Evolutionary conservation across 2,888 invertebrate species (phyloP).

Genomic region (Prosapia bicincta): DNA sequence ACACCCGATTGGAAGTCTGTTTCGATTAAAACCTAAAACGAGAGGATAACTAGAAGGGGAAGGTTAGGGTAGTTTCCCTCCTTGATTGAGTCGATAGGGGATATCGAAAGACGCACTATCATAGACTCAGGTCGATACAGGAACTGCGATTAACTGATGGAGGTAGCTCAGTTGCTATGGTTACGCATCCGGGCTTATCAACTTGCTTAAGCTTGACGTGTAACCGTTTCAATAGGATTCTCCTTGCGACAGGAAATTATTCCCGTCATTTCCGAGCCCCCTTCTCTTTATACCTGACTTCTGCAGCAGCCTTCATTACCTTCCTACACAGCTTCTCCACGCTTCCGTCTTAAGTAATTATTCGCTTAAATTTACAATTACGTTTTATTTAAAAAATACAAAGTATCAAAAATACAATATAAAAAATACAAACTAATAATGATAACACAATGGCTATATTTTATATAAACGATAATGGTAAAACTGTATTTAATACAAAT

Average conservation of each 20-base stretch:
- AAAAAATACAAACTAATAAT: no score
- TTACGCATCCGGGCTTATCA: background rate
- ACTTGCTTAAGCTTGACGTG: background rate
- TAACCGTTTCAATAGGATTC: background rate
- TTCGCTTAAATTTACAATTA: no score
- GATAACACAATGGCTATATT: no score
- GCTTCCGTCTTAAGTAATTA: no score
- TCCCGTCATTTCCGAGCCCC: background rate
- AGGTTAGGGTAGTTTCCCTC: background rate
- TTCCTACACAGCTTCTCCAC: no score
- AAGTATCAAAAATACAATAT: no score
- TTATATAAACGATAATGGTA: no score
- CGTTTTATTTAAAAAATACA: no score
- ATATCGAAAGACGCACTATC: background rate
- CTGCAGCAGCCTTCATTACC: no score
- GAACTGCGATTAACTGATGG: background rate
- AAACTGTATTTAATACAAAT: no score
- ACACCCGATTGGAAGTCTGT: background rate
- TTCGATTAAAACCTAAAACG: background rate
- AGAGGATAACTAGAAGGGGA: background rate
- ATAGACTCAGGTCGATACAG: background rate
- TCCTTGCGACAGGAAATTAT: background rate
- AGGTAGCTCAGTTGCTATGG: background rate
- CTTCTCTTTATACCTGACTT: background rate
- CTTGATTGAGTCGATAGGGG: background rate